Base-by-base conservation (phyloP, 2,888 invertebrate species). In the Actias luna region DNA sequence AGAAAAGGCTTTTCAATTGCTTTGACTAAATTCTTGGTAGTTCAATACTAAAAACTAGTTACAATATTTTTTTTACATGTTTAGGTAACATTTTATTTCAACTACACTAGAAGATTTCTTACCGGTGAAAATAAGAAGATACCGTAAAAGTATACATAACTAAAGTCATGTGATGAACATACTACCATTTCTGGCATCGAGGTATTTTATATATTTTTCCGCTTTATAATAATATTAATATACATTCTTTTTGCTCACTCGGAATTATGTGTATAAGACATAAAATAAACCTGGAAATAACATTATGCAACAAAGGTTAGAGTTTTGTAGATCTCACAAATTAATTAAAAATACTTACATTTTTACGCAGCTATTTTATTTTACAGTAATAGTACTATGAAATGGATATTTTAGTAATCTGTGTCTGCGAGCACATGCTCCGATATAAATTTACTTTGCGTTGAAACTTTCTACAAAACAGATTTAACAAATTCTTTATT, bases 401-500 rank as follows among this genome's bases (percentile, higher is more conserved):
- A 55, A 55, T 55, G 29, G 29, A 55, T 55, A 55, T 55, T 55
- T 55, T 55, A 16, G 55, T 55, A 55, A 55, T 55, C 27, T 55
- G 22, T 52, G 27, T 29, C 29, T 29, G 55, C 8, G 55, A 55
- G 29, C 55, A 55, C 29, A 55, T 55, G 55, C 29, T 27, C 29
- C 18, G n/a, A 55, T 55, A 55, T 55, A 55, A 55, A 55, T 55
- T 55, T 55, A 18, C 18, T n/a, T 60, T 60, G 33, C 39, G 39
- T 57, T 22, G 57, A 39, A 61, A 61, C 61, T 55, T 58, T 55
- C 57, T 61, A 55, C 31, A 39, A 42, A 57, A 39, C 55, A 33
- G 39, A 62, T 58, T 46, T 27, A 35, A 46, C 35, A 59, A 59
- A 59, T 62, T 50, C 39, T 58, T 62, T 52, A 58, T 42, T 57